Evolutionary conservation across 2,888 invertebrate species (phyloP).

Genomic region (Oxytorus armatus): DNA sequence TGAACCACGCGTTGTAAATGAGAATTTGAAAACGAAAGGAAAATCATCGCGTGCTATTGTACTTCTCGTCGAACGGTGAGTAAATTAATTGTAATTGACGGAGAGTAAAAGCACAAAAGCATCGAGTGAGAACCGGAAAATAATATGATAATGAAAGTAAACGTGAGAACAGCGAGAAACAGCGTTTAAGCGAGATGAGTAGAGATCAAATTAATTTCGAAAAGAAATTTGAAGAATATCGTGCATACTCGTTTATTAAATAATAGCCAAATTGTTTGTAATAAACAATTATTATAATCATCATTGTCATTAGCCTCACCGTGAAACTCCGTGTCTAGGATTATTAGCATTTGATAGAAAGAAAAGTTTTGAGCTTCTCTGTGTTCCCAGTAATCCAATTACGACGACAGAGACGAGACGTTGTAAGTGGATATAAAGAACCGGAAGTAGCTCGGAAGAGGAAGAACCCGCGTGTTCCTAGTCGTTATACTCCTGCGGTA

Average conservation of each 20-base stretch:
- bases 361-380: neutral
- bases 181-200: conserved; percentile 11
- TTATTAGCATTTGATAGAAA: conserved; percentile 14
- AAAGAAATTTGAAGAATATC: conserved; percentile 15
- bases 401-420: conserved; percentile 33
- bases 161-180: conserved; percentile 21
- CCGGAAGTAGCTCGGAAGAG: conserved; percentile 57
- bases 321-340: conserved; percentile 2
- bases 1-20: conserved; percentile 7
- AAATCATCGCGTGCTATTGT: neutral
- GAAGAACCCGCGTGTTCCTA: conserved; percentile 43
- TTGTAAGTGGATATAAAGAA: conserved; percentile 41
- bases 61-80: conserved; percentile 31
- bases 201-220: conserved; percentile 13
- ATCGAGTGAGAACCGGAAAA: conserved; percentile 2
- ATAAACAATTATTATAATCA: conserved; percentile 22
- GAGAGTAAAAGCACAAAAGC: too few species aligned
- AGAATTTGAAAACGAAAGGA: conserved; percentile 15
- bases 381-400: conserved; percentile 28
- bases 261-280: conserved; percentile 2
- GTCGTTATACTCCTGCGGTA: conserved; percentile 37
- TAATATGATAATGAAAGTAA: conserved; percentile 32
- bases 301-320: conserved; percentile 23
- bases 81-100: too few species aligned
- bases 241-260: conserved; percentile 5